These are phyloP conservation scores for Lycaon pictus DNA, from an alignment of 2,113 vertebrate species.

Conservation along the genomic window DNA sequence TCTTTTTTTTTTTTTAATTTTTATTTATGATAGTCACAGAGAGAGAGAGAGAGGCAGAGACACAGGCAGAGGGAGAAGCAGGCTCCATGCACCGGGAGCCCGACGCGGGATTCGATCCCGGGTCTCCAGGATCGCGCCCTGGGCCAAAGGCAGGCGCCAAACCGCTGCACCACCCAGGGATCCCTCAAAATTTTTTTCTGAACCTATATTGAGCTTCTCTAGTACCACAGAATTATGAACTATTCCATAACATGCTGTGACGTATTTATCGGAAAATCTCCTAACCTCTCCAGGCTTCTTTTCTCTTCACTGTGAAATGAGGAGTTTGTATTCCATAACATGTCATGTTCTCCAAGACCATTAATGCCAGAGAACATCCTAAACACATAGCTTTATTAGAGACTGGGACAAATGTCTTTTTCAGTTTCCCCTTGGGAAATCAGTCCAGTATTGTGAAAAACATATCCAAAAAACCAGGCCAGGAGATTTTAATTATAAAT, in stretches of 20 bases:
- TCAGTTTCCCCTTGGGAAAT: not conserved
- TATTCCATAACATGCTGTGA: not conserved
- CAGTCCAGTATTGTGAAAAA: not conserved
- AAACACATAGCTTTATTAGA: not conserved
- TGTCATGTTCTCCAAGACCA: not conserved
- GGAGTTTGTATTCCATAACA: not conserved
- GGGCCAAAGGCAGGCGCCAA: too few relatives aligned
- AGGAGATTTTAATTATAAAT: conserved; percentile 25
- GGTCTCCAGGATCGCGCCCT: too few relatives aligned
- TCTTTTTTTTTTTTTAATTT: too few relatives aligned
- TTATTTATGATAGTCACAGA: too few relatives aligned
- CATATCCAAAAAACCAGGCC: not conserved
- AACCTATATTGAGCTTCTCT: not conserved
- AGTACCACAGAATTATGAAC: not conserved
- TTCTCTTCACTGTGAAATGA: not conserved
- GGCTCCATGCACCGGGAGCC: too few relatives aligned
- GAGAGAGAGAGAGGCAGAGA: too few relatives aligned
- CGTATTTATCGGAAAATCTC: not conserved
- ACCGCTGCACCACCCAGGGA: too few relatives aligned
- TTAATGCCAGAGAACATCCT: not conserved
- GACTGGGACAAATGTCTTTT: not conserved
- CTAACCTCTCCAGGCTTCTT: not conserved
- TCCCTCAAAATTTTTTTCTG: not conserved
- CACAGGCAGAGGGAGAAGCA: too few relatives aligned
- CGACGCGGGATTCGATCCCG: too few relatives aligned